A percentile compares a stretch with the other conserved stretches of the same genome.
These are phyloP conservation scores for Alentia gelatinosa DNA, from an alignment of 2,888 invertebrate species.

Conservation along the genomic window DNA sequence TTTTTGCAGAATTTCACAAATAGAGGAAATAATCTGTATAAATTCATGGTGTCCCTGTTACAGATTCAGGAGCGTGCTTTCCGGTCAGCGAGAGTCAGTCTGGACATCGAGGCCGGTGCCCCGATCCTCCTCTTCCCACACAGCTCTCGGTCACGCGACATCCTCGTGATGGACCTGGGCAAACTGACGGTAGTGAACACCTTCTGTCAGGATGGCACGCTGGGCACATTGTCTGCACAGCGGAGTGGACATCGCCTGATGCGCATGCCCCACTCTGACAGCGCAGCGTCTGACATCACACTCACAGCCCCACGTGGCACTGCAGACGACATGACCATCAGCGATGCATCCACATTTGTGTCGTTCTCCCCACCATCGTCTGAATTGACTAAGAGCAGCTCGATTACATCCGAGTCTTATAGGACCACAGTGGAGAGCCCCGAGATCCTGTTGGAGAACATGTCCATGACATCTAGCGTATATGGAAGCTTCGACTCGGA, in stretches of 20 bases:
- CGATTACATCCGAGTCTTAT: not conserved
- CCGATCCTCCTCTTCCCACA: conserved; percentile 94
- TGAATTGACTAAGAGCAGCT: not conserved
- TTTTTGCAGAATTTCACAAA: too few species aligned
- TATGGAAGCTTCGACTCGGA: conserved; percentile 77
- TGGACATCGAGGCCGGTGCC: conserved; percentile 87
- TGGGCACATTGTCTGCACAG: conserved; percentile 65
- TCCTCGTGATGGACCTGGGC: conserved; percentile 89
- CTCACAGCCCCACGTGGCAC: not conserved
- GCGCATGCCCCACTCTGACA: not conserved
- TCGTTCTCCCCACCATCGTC: not conserved
- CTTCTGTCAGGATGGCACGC: conserved; percentile 83
- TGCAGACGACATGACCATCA: not conserved
- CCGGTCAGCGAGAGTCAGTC: conserved; percentile 82
- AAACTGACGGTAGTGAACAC: conserved; percentile 89
- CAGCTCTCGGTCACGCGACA: conserved; percentile 88
- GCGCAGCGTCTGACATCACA: conserved; percentile 10
- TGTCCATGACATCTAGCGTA: conserved; percentile 74
- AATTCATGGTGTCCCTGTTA: too few species aligned
- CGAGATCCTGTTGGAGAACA: conserved; percentile 38
- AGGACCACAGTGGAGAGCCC: conserved; percentile 32
- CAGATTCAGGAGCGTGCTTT: conserved; percentile 77
- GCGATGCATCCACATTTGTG: conserved; percentile 35
- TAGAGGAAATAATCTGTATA: too few species aligned
- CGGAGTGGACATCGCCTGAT: not conserved